Conservation (phyloP, 2,888 invertebrate genomes). For the Lasioglossum leucozonium region DNA sequence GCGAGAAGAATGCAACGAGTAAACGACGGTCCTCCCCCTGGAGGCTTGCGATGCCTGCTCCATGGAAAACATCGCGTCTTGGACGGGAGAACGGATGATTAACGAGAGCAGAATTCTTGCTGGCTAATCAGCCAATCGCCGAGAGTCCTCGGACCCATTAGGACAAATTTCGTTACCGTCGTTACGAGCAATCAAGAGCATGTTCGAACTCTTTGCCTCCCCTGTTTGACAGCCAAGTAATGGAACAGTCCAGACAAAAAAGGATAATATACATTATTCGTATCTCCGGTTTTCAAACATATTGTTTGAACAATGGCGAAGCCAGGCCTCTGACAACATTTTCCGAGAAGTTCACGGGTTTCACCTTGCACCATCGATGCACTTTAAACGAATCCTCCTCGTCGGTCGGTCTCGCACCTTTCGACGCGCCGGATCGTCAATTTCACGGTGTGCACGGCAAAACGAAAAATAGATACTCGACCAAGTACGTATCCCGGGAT, state of each 20-base stretch:
- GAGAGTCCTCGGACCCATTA: slow-evolving; percentile 7
- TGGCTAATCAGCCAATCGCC: slow-evolving; percentile 37
- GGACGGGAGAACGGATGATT: slow-evolving; percentile 5
- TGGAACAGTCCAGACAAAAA: neutral
- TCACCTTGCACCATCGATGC: slow-evolving; percentile 27
- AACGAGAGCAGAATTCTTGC: slow-evolving; percentile 21
- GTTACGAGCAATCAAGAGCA: neutral
- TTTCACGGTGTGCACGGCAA: neutral
- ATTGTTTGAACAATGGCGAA: neutral
- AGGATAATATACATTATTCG: neutral
- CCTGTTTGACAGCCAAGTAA: neutral
- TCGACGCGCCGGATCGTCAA: slow-evolving; percentile 8
- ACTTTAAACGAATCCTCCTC: slow-evolving; percentile 1
- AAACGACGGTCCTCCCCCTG: slow-evolving; percentile 1
- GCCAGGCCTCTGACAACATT: neutral
- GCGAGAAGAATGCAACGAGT: slow-evolving; percentile 1
- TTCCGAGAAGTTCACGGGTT: slow-evolving; percentile 13
- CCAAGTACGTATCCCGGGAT: slow-evolving; percentile 32
- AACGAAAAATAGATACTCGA: neutral
- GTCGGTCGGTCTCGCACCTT: neutral
- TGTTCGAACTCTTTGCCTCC: neutral
- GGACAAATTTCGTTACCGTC: neutral
- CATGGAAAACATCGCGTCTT: neutral
- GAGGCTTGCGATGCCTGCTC: neutral
- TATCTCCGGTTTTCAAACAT: neutral